A percentile compares a stretch with the other conserved stretches of the same genome.
Evolutionary conservation across 2,797 vertebrate genomes (phyloP).

Genomic region (Enteromius treurensis): DNA sequence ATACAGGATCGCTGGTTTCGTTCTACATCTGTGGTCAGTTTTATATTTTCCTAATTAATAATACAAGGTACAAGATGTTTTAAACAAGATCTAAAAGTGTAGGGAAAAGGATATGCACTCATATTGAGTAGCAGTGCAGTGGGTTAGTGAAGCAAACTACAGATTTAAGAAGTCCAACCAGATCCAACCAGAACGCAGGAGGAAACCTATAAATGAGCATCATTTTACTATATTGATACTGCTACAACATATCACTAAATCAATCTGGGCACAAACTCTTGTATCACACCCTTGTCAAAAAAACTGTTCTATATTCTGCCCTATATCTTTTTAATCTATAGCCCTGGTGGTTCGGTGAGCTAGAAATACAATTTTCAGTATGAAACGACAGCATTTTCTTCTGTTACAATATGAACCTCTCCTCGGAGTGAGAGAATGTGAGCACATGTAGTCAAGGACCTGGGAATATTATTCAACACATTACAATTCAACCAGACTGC

Average conservation of each 20-base stretch:
- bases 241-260: background rate
- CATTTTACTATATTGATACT: background rate
- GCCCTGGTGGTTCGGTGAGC: constrained; percentile 1
- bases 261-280: background rate
- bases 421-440: constrained; percentile 27
- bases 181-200: background rate
- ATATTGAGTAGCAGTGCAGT: background rate
- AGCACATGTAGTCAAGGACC: constrained; percentile 10
- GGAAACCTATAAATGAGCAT: background rate
- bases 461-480: constrained; percentile 46
- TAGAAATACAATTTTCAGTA: constrained; percentile 22
- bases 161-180: no score
- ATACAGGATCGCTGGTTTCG: background rate
- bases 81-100: background rate
- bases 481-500: constrained; percentile 41
- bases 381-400: constrained; percentile 17
- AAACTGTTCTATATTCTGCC: background rate
- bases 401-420: constrained; percentile 37
- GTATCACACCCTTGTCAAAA: background rate
- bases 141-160: constrained; percentile 18
- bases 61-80: background rate
- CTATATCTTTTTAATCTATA: background rate
- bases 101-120: background rate
- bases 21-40: background rate
- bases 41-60: background rate